Percentiles rank a stretch among this genome's conserved stretches.
phyloP scores from a whole-genome alignment of 1,140 invertebrate genomes.

The Platorchestia sp. region DNA sequence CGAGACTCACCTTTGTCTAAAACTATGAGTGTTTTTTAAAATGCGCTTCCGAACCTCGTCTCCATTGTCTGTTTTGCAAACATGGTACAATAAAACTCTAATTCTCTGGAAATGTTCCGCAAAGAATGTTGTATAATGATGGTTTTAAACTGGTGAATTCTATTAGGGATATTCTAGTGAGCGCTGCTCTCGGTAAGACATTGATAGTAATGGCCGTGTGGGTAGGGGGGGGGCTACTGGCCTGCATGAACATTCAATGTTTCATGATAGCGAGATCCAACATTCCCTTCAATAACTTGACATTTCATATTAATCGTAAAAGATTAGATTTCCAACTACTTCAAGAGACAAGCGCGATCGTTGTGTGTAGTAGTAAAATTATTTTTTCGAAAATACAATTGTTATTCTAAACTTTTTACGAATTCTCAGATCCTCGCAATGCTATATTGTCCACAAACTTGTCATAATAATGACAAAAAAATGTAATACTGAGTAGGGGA shows the following conservation, averaged over 20 bases:
- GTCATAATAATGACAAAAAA: background rate
- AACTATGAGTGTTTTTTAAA: background rate
- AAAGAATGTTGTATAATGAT: no score
- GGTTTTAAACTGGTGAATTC: no score
- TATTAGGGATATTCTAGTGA: no score
- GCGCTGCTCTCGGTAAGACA: no score
- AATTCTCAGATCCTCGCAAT: background rate
- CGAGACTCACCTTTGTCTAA: conserved; percentile 84
- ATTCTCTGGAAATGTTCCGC: no score
- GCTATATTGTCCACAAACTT: background rate
- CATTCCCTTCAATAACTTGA: no score
- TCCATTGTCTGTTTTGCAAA: background rate
- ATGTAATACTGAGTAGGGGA: no score
- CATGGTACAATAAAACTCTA: no score
- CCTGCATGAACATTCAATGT: background rate
- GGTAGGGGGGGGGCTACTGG: background rate
- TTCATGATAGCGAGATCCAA: no score
- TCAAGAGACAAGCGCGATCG: background rate
- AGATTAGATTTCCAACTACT: no score
- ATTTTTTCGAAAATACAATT: background rate
- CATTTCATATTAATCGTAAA: no score
- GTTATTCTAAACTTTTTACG: background rate
- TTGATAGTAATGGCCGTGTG: no score
- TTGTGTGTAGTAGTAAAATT: background rate
- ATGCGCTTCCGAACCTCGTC: background rate